Evolutionary conservation across 2,888 invertebrate genomes (phyloP), one percentile per base, ranked within the genome.

Genomic region (Pharmacophagus antenor): DNA sequence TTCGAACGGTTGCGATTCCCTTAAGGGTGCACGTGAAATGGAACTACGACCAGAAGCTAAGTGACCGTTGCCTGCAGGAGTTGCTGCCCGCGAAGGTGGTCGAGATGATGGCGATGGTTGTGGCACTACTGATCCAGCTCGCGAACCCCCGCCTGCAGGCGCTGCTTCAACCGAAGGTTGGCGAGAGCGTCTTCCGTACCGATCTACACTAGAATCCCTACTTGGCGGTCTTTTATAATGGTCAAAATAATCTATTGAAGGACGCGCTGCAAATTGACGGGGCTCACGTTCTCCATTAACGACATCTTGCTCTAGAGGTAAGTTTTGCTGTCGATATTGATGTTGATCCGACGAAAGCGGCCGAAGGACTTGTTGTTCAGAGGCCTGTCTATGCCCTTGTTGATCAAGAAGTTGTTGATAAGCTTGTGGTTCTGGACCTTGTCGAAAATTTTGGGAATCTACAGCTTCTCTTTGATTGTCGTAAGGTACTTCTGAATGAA

Each of bases 201-300:
- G 92, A 87, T 97, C 97, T 49, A 96, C 95, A 69, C 96, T 96
- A 63, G 95, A 94, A 79, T 97, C 96, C 77, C 97, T 92, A 88
- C 97, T 97, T 0, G 97, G 96, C 56, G 97, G 96, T 79, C 96
- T 92, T 84, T 97, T 96, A 84, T 98, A 98, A 79, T 98, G 98
- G 84, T 98, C 98, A 79, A 97, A 97, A 76, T 97, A 96, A 83
- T 97, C 97, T 76, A 96, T 96, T 70, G 96, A 95, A 12, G 95
- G 85, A 15, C 89, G 77, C 1, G 78, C 70, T n/a, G 82, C 83
- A 21, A 76, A 70, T 31, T 74, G 73, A 42, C 83, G 76, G 66
- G 84, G 88, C 63, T 92, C 93, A 15, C 84, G 77, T 17, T 78
- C 73, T 46, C 85, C 85, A 49, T 87, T 87, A 6, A 82, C 69